Evolutionary conservation across 1,140 invertebrate genomes (phyloP), one percentile per base, ranked within the genome.

Genomic region (Microplitis mediator): DNA sequence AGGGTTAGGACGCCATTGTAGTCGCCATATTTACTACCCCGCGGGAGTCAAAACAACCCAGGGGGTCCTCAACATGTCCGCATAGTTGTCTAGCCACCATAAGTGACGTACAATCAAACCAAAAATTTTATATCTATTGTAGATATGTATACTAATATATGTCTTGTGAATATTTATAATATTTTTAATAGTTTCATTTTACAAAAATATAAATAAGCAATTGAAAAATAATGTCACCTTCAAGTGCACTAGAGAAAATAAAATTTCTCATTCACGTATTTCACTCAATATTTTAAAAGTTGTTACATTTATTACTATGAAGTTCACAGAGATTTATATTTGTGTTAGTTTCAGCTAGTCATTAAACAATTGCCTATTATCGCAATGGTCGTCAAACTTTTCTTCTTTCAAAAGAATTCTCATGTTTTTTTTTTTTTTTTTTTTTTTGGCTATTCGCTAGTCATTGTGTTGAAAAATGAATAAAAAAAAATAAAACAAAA

Each of bases 1-100:
- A 66, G 63, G 70, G 56, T 69, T 75, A 67, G 36, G 81, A 76
- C 83, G 83, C 84, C 85, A 85, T 85, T 85, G 80, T 78, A 81
- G 82, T 81, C 79, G 84, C 83, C 84, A 85, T 85, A 81, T 84
- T 85, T 84, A 83, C 79, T 76, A 79, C 79, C 79, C 81, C 77
- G 63, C 70, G 62, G 74, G 69, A 79, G 72, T 79, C 79, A 76
- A 75, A 77, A 75, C 77, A 73, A 74, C 73, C 60, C 71, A 77
- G 80, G 82, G 81, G 80, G 78, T 81, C 76, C 76, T 73, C 73
- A 74, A 77, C 71, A 78, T 82, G 80, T 77, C 78, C 75, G 52
- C 64, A 76, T 78, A 78, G 75, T 78, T 76, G 75, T 78, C 75
- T 71, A 81, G 74, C 76, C 56, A 61, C 60, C 60, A 54, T 81